Evolutionary conservation across 2,113 vertebrate genomes (phyloP).

Genomic region (Thunnus maccoyii): DNA sequence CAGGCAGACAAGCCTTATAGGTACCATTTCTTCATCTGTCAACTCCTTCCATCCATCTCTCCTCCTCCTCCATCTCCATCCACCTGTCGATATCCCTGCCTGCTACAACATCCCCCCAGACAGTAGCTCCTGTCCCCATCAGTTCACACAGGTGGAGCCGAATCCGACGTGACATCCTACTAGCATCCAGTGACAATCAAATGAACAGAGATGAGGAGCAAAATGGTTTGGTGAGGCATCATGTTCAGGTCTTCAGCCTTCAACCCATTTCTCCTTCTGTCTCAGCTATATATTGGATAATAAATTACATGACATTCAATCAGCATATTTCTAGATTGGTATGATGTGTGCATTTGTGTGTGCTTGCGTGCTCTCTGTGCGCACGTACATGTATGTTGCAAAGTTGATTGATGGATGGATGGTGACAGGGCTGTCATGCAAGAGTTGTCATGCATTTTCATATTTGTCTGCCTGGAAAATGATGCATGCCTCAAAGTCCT

Average conservation of each 20-base stretch:
- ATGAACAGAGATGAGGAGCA: constrained; percentile 57
- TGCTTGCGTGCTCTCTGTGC: constrained; percentile 1
- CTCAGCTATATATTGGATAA: constrained; percentile 49
- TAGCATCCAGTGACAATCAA: constrained; percentile 43
- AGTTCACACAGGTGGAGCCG: constrained; percentile 19
- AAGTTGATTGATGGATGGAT: constrained; percentile 67
- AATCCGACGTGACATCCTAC: constrained; percentile 53
- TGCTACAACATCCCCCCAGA: constrained; percentile 6
- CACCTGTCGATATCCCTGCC: constrained; percentile 26
- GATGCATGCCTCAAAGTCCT: constrained; percentile 36
- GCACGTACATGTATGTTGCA: constrained; percentile 11
- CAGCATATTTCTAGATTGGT: constrained; percentile 33
- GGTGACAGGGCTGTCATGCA: constrained; percentile 61
- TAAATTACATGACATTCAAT: constrained; percentile 63
- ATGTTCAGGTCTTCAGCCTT: constrained; percentile 40
- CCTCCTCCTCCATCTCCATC: constrained; percentile 26
- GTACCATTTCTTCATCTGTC: constrained; percentile 48
- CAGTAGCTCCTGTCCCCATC: constrained; percentile 30
- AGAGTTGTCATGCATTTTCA: constrained; percentile 63
- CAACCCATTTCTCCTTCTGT: constrained; percentile 16
- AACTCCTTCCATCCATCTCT: constrained; percentile 26
- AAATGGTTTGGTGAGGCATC: constrained; percentile 50
- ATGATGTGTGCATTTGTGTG: constrained; percentile 35
- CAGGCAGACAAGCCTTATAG: constrained; percentile 45
- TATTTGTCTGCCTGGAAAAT: constrained; percentile 61